phyloP scores from a whole-genome alignment of 2,797 vertebrate genomes.

The Nyctibius grandis region DNA sequence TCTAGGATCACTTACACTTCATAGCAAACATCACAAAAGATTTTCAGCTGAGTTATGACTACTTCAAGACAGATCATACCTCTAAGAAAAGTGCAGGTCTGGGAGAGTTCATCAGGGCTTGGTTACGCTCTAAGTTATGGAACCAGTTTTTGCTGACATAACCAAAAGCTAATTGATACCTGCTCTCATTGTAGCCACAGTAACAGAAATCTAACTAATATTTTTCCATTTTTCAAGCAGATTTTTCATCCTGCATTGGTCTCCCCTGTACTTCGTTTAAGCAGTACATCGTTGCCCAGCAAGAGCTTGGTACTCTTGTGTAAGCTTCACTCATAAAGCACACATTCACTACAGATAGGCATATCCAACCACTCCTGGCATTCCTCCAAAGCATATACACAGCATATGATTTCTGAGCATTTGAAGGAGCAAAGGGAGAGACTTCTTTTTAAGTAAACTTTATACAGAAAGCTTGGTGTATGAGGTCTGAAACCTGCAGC shows the following conservation, averaged over 20 bases:
- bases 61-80: not conserved
- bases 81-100: not conserved
- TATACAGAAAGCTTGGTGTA: not conserved
- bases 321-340: not conserved
- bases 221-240: not conserved
- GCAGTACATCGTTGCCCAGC: not conserved
- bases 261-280: not conserved
- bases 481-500: not conserved
- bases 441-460: not conserved
- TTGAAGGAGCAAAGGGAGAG: not conserved
- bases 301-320: not conserved
- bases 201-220: not conserved
- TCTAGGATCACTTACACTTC: not conserved
- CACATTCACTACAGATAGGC: rapidly evolving
- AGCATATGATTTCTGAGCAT: not conserved
- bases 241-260: not conserved
- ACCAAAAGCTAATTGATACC: not conserved
- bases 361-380: not conserved
- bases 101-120: not conserved
- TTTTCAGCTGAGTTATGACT: not conserved
- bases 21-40: not conserved
- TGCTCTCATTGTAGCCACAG: rapidly evolving
- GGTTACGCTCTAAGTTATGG: not conserved
- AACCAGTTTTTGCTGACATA: not conserved
- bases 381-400: not conserved